Evolutionary conservation across 2,113 vertebrate genomes (phyloP).

Genomic region (Triplophysa tibetana): DNA sequence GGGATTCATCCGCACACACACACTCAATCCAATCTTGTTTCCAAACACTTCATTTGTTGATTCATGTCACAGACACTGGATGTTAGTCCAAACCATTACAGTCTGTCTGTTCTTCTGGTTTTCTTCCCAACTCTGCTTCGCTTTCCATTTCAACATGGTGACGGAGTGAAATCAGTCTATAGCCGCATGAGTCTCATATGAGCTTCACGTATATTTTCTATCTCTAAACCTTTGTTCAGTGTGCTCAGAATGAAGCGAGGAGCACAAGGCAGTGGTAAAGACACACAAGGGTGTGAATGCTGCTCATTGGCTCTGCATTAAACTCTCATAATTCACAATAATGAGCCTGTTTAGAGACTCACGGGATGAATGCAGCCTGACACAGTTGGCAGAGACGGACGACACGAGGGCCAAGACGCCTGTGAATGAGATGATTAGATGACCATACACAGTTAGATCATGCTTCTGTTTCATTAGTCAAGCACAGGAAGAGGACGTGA

Average conservation of each 20-base stretch:
- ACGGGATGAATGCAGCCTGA: constrained; percentile 60
- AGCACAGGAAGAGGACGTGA: constrained; percentile 45
- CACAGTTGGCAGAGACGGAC: constrained; percentile 55
- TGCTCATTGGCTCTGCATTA: constrained; percentile 52
- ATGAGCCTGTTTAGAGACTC: constrained; percentile 52
- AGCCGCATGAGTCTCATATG: constrained; percentile 14
- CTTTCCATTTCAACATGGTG: no score
- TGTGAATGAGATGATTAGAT: constrained; percentile 65
- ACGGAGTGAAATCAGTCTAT: no score
- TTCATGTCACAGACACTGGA: no score
- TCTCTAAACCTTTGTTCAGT: constrained; percentile 3
- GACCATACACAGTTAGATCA: constrained; percentile 58
- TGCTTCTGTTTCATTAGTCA: constrained; percentile 53
- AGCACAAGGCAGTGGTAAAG: neutral
- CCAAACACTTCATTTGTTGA: no score
- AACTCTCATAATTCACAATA: constrained; percentile 58
- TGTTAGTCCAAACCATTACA: no score
- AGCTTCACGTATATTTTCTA: constrained; percentile 13
- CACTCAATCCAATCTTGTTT: no score
- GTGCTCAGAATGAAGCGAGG: neutral
- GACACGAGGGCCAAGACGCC: constrained; percentile 59
- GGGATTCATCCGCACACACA: no score
- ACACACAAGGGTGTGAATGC: neutral
- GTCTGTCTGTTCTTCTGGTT: no score
- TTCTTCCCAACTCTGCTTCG: no score